phyloP scores from a whole-genome alignment of 2,113 vertebrate species.

The Pleuronectes platessa region DNA sequence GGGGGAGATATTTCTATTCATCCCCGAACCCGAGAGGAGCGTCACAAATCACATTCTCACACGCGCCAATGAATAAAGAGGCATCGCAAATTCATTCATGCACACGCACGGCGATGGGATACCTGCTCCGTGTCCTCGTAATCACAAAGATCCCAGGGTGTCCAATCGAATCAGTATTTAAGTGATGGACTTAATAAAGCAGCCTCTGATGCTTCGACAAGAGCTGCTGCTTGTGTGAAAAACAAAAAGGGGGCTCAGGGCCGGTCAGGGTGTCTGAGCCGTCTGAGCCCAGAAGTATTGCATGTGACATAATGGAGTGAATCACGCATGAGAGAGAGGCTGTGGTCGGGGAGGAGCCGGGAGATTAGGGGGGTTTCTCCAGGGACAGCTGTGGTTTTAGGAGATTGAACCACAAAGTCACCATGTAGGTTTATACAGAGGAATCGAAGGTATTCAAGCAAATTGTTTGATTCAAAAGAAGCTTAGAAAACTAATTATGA shows the following conservation, averaged over 20 bases:
- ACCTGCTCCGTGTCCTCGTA: conserved; percentile 26
- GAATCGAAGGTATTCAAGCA: no score
- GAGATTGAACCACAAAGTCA: background rate
- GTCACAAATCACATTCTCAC: conserved; percentile 60
- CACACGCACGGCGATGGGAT: conserved; percentile 30
- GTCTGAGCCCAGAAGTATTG: conserved; percentile 1
- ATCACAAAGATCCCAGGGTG: conserved; percentile 44
- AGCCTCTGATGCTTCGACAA: background rate
- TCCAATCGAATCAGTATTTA: conserved; percentile 69
- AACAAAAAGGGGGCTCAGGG: conserved; percentile 1
- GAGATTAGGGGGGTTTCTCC: conserved; percentile 3
- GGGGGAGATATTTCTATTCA: conserved; percentile 59
- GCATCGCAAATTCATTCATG: conserved; percentile 45
- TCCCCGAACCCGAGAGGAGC: conserved; percentile 44
- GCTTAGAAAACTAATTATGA: no score
- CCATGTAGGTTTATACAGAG: no score
- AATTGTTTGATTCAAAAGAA: no score
- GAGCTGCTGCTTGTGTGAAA: background rate
- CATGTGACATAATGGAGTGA: conserved; percentile 22
- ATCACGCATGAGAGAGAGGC: conserved; percentile 3
- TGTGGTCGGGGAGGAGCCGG: background rate
- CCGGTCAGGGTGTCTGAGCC: background rate
- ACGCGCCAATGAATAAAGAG: conserved; percentile 41
- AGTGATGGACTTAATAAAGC: conserved; percentile 68
- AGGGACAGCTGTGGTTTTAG: background rate